Base-by-base conservation (phyloP, 2,113 vertebrate species). In the Donacobius atricapilla region DNA sequence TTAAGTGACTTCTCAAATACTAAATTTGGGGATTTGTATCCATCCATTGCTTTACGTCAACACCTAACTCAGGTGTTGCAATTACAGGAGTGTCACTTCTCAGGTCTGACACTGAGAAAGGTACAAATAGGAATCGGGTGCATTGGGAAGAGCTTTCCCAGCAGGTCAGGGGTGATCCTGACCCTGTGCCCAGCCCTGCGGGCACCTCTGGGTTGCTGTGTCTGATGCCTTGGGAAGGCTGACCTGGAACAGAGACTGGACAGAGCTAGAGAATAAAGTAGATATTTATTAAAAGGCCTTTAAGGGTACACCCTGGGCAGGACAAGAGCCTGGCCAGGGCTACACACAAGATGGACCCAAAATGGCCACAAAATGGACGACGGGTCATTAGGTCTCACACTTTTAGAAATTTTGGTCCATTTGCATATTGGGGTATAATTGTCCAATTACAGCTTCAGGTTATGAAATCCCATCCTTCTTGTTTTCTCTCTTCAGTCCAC, bases 351-450 rank as follows among this genome's bases (percentile, higher is more conserved):
- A 15, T 37, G 10, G 23, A 25, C 23, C 23, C 23, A 58, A 37
- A 58, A 58, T 37, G n/a, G 23, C 17, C 57, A 35, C 57, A 35
- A 58, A 58, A 58, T 58, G 57, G 57, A 11, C 3, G 3, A 24
- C 4, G 0, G 3, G 23, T 25, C n/a, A 58, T 0, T 4, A 58
- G n/a, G n/a, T 35, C 23, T 35, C 15, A 24, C 23, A 58, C 23
- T 58, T 58, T 24, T 37, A 8, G 3, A 17, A 58, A 15, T 58
- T 37, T 37, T 58, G n/a, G n/a, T 35, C 22, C 22, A 35, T 57
- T 57, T 57, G 56, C 33, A 11, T 35, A 35, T 24, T 58, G n/a
- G 22, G 22, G 14, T 23, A 15, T 35, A 35, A 58, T 35, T 58
- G n/a, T 24, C 9, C 56, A 58, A 35, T 35, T 35, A 35, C 14